These are phyloP conservation scores for Pseudomyrmex concolor DNA, from an alignment of 1,140 invertebrate genomes.

Conservation along the genomic window DNA sequence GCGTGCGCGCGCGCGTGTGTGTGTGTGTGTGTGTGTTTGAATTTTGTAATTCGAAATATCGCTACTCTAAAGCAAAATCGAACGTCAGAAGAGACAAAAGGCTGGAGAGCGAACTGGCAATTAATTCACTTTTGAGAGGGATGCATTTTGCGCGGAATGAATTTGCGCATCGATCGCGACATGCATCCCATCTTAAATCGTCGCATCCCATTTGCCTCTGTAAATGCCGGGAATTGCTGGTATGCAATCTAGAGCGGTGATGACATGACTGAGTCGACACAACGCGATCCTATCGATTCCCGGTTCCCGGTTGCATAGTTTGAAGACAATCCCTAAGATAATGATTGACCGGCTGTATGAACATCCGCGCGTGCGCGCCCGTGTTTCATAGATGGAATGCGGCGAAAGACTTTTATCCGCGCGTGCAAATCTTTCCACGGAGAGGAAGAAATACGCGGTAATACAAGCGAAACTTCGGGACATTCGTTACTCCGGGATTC, in stretches of 20 bases:
- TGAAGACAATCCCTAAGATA: constrained; percentile 42
- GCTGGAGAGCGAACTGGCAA: not conserved
- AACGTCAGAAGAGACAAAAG: not conserved
- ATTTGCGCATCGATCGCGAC: not conserved
- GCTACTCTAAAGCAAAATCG: not conserved
- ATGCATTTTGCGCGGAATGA: not conserved
- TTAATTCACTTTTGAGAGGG: constrained; percentile 8
- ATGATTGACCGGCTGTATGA: constrained; percentile 49
- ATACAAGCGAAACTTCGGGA: constrained; percentile 43
- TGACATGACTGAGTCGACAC: constrained; percentile 51
- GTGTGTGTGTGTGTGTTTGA: not conserved
- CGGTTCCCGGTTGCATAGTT: constrained; percentile 31
- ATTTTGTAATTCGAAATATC: not conserved
- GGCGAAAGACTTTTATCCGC: not conserved
- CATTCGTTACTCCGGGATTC: constrained; percentile 39
- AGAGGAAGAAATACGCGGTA: constrained; percentile 37
- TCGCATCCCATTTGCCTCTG: constrained; percentile 47
- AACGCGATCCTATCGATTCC: constrained; percentile 48
- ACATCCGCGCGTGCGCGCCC: not conserved
- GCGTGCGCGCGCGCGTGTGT: no score
- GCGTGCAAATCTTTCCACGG: not conserved
- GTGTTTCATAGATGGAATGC: not conserved
- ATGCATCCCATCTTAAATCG: constrained; percentile 42
- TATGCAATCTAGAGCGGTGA: constrained; percentile 50
- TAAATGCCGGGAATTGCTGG: constrained; percentile 53